Percentiles rank a stretch among this genome's conserved stretches.
Evolutionary conservation across 1,140 invertebrate genomes (phyloP).

Genomic region (Eriosoma lanigerum): DNA sequence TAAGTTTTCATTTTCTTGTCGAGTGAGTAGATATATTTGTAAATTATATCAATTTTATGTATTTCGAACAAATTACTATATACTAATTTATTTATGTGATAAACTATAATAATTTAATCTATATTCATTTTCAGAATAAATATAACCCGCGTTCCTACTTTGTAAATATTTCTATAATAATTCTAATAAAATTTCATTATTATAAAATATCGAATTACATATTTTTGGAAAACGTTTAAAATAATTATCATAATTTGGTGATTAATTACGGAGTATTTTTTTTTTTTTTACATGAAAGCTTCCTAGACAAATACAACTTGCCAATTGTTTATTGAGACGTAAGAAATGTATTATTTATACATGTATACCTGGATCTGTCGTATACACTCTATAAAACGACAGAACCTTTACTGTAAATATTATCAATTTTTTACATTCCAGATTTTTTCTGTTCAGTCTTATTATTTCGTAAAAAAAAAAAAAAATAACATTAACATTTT

Average conservation of each 20-base stretch:
- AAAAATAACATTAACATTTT: not conserved
- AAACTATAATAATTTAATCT: not conserved
- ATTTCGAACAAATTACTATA: not conserved
- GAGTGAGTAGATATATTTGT: not conserved
- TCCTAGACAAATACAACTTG: not conserved
- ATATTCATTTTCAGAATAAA: not conserved
- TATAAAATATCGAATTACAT: not conserved
- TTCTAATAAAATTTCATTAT: not conserved
- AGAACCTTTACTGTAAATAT: constrained; percentile 8
- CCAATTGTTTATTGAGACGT: not conserved
- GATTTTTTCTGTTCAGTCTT: not conserved
- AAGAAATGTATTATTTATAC: constrained; percentile 12
- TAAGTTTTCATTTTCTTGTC: too few species aligned
- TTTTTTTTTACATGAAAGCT: not conserved
- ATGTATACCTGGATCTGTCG: constrained; percentile 25
- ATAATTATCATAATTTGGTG: not conserved
- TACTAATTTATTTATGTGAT: not conserved
- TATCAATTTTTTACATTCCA: constrained; percentile 36
- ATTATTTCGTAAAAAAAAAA: constrained; percentile 1
- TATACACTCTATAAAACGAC: constrained; percentile 17
- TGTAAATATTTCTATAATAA: not conserved
- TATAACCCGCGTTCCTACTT: not conserved
- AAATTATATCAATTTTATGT: not conserved
- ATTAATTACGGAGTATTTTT: constrained; percentile 8
- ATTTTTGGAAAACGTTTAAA: not conserved